These are phyloP conservation scores for Albula glossodonta DNA, from an alignment of 2,113 vertebrate species.

Conservation along the genomic window DNA sequence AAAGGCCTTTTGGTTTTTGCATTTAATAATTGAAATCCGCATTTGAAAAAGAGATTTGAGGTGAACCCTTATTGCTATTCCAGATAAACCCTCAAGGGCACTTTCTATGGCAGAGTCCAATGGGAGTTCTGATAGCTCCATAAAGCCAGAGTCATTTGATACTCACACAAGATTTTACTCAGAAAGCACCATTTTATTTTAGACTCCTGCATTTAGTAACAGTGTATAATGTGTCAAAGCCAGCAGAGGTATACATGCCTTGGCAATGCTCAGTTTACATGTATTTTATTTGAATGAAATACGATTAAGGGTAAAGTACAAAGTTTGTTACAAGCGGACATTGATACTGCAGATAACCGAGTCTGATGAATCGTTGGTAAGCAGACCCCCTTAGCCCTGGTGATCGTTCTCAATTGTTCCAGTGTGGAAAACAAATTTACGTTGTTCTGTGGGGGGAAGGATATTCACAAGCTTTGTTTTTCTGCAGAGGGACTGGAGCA, in stretches of 20 bases:
- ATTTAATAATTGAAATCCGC: neutral
- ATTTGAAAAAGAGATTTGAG: neutral
- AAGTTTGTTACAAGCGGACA: constrained; percentile 38
- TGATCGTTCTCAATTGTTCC: neutral
- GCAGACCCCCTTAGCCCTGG: neutral
- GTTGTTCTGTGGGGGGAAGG: neutral
- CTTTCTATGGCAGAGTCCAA: neutral
- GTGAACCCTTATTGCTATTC: neutral
- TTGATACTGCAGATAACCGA: constrained; percentile 48
- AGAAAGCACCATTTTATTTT: neutral
- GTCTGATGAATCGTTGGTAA: constrained; percentile 37
- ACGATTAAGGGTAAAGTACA: constrained; percentile 43
- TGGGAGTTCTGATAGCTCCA: neutral
- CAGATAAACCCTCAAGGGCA: neutral
- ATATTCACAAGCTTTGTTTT: constrained; percentile 7
- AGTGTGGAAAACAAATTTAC: neutral
- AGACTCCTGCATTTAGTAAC: constrained; percentile 42
- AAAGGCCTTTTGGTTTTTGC: neutral
- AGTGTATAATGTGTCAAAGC: constrained; percentile 51
- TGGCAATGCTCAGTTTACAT: constrained; percentile 44
- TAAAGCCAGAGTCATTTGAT: neutral
- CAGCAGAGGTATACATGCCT: constrained; percentile 11
- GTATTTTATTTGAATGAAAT: constrained; percentile 39
- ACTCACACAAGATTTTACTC: neutral
- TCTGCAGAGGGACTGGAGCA: constrained; percentile 19